phyloP scores from a whole-genome alignment of 2,888 invertebrate genomes.

The Drosophila fulvimacula region DNA sequence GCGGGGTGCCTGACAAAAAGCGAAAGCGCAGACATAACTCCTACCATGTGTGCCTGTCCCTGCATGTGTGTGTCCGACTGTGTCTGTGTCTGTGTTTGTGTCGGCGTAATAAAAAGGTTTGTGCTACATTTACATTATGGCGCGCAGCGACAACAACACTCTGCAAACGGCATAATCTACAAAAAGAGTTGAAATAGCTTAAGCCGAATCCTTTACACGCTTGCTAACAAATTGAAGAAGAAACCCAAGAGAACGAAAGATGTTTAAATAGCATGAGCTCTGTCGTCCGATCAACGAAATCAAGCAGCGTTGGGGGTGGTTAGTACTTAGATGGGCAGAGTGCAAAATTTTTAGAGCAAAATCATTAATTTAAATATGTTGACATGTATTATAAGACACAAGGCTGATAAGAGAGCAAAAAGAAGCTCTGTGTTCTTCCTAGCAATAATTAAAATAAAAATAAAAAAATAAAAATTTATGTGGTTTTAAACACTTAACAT shows the following conservation, averaged over 20 bases:
- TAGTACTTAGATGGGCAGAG: too few relatives aligned
- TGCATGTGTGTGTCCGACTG: conserved; percentile 14
- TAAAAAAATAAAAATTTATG: too few relatives aligned
- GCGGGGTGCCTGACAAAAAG: conserved; percentile 57
- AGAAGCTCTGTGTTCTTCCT: too few relatives aligned
- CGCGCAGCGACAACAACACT: conserved; percentile 70
- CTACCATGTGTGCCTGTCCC: conserved; percentile 48
- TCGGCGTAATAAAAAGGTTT: conserved; percentile 77
- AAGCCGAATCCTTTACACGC: conserved; percentile 22
- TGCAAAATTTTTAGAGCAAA: too few relatives aligned
- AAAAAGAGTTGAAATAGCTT: conserved; percentile 30
- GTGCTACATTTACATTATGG: conserved; percentile 80
- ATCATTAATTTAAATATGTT: too few relatives aligned
- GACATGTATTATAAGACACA: too few relatives aligned
- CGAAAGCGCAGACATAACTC: conserved; percentile 79
- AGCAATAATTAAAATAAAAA: too few relatives aligned
- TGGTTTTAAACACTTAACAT: too few relatives aligned
- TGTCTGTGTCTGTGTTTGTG: conserved; percentile 38
- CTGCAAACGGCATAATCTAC: conserved; percentile 76
- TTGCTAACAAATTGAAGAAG: background rate
- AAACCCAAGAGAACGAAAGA: background rate
- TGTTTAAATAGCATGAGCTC: background rate
- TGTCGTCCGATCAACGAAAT: too few relatives aligned
- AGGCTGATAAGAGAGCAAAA: too few relatives aligned
- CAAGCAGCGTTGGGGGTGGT: too few relatives aligned